Evolutionary conservation across 2,797 vertebrate species (phyloP).

Genomic region (Mormyrus hasselquistii): DNA sequence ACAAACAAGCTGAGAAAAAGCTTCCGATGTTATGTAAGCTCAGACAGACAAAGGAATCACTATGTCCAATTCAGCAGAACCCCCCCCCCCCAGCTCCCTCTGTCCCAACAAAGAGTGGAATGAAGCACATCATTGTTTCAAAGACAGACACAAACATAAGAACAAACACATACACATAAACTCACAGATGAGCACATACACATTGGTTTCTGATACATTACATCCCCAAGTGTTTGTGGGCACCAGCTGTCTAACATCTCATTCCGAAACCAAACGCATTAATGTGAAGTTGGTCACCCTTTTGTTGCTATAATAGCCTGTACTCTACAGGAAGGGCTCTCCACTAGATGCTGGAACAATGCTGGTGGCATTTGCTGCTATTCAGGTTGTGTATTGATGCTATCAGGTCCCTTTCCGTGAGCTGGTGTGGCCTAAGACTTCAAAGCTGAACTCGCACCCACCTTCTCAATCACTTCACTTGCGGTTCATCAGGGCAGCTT

Average conservation of each 20-base stretch:
- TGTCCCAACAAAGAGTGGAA: not conserved
- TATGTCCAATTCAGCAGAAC: not conserved
- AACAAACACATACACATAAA: not conserved
- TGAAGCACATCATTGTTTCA: not conserved
- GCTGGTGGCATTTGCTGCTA: not conserved
- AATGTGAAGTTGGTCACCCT: not conserved
- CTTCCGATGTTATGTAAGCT: not conserved
- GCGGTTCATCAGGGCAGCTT: not conserved
- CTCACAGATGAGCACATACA: not conserved
- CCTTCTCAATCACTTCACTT: not conserved
- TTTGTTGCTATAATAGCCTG: not conserved
- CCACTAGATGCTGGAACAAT: not conserved
- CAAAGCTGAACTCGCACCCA: not conserved
- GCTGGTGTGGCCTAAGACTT: not conserved
- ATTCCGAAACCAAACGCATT: not conserved
- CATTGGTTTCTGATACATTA: not conserved
- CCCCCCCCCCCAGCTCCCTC: not conserved
- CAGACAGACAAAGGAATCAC: conserved; percentile 2
- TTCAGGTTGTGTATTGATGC: not conserved
- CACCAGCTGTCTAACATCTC: not conserved
- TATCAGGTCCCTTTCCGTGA: not conserved
- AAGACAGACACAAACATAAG: not conserved
- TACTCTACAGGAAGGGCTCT: not conserved
- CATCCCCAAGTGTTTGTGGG: not conserved
- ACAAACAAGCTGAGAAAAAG: not conserved